Evolutionary conservation across 2,888 invertebrate species (phyloP).

Genomic region (Falcaria lacertinaria): DNA sequence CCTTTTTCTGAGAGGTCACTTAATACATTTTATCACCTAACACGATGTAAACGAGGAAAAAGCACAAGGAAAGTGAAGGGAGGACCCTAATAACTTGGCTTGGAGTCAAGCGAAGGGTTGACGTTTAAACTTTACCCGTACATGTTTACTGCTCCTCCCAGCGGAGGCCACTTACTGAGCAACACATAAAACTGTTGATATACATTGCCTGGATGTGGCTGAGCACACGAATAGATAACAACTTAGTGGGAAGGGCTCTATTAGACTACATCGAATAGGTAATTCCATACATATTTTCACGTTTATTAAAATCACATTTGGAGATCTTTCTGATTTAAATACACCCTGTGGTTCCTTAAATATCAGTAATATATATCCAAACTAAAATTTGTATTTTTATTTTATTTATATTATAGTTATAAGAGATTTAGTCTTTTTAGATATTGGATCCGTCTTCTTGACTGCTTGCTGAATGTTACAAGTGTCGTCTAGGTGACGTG

Average conservation of each 20-base stretch:
- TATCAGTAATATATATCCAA: too few relatives aligned
- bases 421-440: too few relatives aligned
- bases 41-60: constrained; percentile 28
- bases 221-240: constrained; percentile 1
- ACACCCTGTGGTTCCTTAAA: too few relatives aligned
- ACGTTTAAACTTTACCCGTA: constrained; percentile 63
- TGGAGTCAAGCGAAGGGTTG: constrained; percentile 55
- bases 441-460: too few relatives aligned
- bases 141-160: constrained; percentile 57
- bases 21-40: constrained; percentile 3
- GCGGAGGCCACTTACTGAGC: constrained; percentile 51
- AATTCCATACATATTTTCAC: too few relatives aligned
- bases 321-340: too few relatives aligned
- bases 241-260: not conserved
- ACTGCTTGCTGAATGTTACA: not conserved
- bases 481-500: not conserved
- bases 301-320: too few relatives aligned
- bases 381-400: too few relatives aligned
- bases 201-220: constrained; percentile 40
- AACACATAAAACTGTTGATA: constrained; percentile 45
- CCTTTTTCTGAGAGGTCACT: not conserved
- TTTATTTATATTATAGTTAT: too few relatives aligned
- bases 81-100: constrained; percentile 59
- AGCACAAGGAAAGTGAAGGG: constrained; percentile 31
- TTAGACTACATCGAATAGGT: not conserved